Percentiles rank a stretch among this genome's conserved stretches.
Evolutionary conservation across 2,797 vertebrate genomes (phyloP).

Genomic region (Leucoraja ocellata): DNA sequence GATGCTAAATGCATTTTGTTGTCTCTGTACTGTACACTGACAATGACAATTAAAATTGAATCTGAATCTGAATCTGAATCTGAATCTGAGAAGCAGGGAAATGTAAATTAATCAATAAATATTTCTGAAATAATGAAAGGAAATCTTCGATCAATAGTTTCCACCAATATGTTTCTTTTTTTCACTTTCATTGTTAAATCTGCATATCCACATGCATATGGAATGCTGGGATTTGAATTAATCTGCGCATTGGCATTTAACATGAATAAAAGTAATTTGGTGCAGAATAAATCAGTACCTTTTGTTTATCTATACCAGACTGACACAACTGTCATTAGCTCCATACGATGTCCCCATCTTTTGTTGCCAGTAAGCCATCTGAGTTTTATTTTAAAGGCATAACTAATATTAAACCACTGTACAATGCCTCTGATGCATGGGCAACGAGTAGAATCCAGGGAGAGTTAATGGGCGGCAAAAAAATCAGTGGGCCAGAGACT

Average conservation of each 20-base stretch:
- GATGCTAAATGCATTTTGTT: too few relatives aligned
- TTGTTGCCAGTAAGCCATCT: neutral
- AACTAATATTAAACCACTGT: neutral
- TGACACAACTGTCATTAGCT: neutral
- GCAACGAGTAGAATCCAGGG: too few relatives aligned
- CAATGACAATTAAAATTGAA: too few relatives aligned
- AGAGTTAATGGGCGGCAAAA: too few relatives aligned
- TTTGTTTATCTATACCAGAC: conserved; percentile 10
- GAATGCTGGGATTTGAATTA: neutral
- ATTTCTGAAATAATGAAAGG: neutral
- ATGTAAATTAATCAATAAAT: neutral
- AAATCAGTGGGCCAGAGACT: too few relatives aligned
- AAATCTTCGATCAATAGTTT: neutral
- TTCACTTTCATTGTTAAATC: neutral
- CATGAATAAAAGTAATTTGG: neutral
- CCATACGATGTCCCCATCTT: neutral
- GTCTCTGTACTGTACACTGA: too few relatives aligned
- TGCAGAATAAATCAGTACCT: neutral
- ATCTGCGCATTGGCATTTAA: neutral
- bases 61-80: too few relatives aligned
- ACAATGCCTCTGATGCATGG: too few relatives aligned
- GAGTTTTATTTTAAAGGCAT: conserved; percentile 8
- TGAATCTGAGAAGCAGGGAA: neutral
- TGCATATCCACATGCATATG: neutral
- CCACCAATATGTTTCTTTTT: neutral